Percentiles rank a stretch among this genome's conserved stretches.
Conservation (phyloP, 1,140 invertebrate genomes). For the Hesperophylax magnus region DNA sequence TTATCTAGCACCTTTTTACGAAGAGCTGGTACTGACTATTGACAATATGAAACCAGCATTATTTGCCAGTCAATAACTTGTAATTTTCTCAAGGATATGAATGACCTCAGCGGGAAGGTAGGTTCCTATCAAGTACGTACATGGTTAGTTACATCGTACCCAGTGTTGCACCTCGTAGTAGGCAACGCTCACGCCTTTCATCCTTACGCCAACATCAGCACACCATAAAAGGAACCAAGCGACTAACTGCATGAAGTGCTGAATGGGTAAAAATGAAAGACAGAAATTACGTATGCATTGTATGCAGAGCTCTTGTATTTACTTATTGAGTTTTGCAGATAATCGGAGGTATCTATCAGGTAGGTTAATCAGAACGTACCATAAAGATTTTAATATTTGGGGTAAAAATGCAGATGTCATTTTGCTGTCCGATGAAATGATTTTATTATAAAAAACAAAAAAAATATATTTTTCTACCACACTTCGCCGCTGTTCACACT, state of each 20-base stretch:
- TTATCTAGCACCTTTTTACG: neutral
- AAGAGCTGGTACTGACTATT: neutral
- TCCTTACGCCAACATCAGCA: slow-evolving; percentile 2
- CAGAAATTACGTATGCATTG: slow-evolving; percentile 11
- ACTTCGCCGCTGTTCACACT: no score
- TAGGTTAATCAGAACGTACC: no score
- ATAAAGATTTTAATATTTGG: no score
- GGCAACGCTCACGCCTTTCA: slow-evolving; percentile 22
- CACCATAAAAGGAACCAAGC: slow-evolving; percentile 22
- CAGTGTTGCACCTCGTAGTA: neutral
- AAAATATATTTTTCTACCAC: no score
- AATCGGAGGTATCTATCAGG: no score
- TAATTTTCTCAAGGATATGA: slow-evolving; percentile 7
- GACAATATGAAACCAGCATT: neutral
- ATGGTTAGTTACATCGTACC: neutral
- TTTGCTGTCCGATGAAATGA: no score
- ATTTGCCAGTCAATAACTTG: slow-evolving; percentile 1
- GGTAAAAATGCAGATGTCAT: no score
- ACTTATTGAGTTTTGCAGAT: no score
- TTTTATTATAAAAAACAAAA: no score
- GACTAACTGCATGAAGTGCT: neutral
- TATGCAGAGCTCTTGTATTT: no score
- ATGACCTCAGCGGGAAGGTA: slow-evolving; percentile 29
- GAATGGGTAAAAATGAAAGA: slow-evolving; percentile 2
- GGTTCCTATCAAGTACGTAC: neutral